These are phyloP conservation scores for Bimastos eiseni DNA, from an alignment of 2,888 invertebrate genomes.

Conservation along the genomic window DNA sequence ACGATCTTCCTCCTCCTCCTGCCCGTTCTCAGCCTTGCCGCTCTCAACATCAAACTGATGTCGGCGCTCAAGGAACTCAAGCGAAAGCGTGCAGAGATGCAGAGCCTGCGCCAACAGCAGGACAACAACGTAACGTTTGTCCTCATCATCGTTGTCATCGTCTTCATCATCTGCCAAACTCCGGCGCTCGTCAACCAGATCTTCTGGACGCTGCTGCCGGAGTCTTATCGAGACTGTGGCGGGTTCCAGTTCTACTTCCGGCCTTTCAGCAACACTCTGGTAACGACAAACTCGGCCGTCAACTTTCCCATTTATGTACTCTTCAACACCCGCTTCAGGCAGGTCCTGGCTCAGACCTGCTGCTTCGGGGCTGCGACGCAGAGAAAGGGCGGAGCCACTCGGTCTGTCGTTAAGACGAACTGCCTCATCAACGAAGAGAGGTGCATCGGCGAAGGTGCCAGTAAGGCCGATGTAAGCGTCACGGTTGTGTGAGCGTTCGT, in stretches of 20 bases:
- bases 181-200: constrained; percentile 47
- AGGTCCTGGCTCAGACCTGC: constrained; percentile 28
- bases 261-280: constrained; percentile 33
- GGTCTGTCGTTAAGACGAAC: neutral
- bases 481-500: neutral
- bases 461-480: neutral
- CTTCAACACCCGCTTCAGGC: constrained; percentile 36
- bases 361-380: neutral
- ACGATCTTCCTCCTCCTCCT: constrained; percentile 42
- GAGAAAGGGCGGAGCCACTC: neutral
- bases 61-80: constrained; percentile 42
- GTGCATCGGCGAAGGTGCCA: neutral
- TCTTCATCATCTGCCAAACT: constrained; percentile 46
- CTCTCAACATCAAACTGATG: constrained; percentile 41
- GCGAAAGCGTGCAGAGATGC: constrained; percentile 41
- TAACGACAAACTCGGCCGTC: constrained; percentile 33
- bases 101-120: constrained; percentile 43
- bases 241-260: constrained; percentile 46
- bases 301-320: constrained; percentile 36
- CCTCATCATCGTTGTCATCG: constrained; percentile 45
- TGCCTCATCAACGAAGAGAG: neutral
- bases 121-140: constrained; percentile 48
- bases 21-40: constrained; percentile 42
- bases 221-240: constrained; percentile 40
- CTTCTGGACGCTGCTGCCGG: constrained; percentile 41